These are phyloP conservation scores for Andrena minutula DNA, from an alignment of 2,888 invertebrate genomes.

Conservation along the genomic window DNA sequence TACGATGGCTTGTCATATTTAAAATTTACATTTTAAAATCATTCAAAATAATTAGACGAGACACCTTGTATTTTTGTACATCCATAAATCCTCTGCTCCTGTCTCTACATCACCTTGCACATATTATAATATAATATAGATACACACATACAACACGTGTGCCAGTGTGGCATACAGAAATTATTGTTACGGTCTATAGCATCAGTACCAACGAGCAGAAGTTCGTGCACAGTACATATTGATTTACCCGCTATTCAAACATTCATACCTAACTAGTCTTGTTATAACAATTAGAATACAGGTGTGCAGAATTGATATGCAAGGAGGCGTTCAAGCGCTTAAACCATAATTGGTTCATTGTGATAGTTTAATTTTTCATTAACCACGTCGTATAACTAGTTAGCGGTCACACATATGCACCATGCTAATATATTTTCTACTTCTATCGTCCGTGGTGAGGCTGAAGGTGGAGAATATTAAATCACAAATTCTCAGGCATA, in stretches of 20 bases:
- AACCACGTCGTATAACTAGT: slow-evolving; percentile 14
- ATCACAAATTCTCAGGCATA: slow-evolving; percentile 14
- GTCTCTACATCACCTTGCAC: too few relatives aligned
- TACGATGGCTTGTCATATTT: too few relatives aligned
- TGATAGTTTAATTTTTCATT: slow-evolving; percentile 30
- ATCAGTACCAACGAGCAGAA: too few relatives aligned
- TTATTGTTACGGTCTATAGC: too few relatives aligned
- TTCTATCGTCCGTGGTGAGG: not conserved
- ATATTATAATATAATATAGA: too few relatives aligned
- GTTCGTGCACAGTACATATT: not conserved
- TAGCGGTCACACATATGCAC: slow-evolving; percentile 16
- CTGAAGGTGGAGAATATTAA: slow-evolving; percentile 16
- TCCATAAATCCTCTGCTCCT: too few relatives aligned
- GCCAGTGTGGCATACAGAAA: too few relatives aligned
- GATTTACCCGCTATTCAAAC: not conserved
- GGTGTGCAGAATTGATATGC: slow-evolving; percentile 4
- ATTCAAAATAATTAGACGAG: too few relatives aligned
- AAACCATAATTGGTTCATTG: slow-evolving; percentile 15
- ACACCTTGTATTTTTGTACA: too few relatives aligned
- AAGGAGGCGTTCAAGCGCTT: slow-evolving; percentile 2
- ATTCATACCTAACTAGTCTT: not conserved
- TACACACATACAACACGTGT: too few relatives aligned
- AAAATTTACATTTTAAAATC: too few relatives aligned
- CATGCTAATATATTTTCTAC: slow-evolving; percentile 12
- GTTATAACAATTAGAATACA: slow-evolving; percentile 20